These are phyloP conservation scores for Noctua janthina DNA, from an alignment of 2,888 invertebrate species.

Conservation along the genomic window DNA sequence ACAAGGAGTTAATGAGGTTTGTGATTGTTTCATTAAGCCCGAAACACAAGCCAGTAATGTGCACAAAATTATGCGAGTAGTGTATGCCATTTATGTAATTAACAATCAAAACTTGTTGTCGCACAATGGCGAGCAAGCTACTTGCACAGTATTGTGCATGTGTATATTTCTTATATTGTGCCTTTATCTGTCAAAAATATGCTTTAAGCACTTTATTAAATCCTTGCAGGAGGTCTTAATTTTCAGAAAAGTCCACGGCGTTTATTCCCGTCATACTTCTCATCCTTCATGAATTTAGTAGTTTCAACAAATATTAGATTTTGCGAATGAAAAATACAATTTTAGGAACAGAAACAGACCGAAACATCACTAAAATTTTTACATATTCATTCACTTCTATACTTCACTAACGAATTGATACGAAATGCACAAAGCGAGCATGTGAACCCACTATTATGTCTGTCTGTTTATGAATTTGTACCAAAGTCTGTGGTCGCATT, in stretches of 20 bases:
- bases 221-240: background rate
- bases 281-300: background rate
- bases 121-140: background rate
- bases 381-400: slow-evolving; percentile 21
- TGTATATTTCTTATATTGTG: background rate
- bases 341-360: background rate
- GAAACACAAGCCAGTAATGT: background rate
- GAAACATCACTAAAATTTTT: slow-evolving; percentile 13
- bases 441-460: background rate
- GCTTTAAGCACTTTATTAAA: background rate
- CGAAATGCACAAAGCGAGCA: slow-evolving; percentile 46
- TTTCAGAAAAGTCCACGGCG: background rate
- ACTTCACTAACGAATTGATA: slow-evolving; percentile 30
- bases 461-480: slow-evolving; percentile 41
- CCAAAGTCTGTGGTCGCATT: slow-evolving; percentile 37
- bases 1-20: background rate
- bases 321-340: background rate
- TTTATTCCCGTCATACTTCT: background rate
- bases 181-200: background rate
- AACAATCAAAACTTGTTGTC: background rate
- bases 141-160: background rate
- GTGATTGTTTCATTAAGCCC: background rate
- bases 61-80: background rate
- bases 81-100: background rate
- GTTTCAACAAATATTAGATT: background rate